These are phyloP conservation scores for Melopsittacus undulatus DNA, from an alignment of 2,797 vertebrate species.

Conservation along the genomic window DNA sequence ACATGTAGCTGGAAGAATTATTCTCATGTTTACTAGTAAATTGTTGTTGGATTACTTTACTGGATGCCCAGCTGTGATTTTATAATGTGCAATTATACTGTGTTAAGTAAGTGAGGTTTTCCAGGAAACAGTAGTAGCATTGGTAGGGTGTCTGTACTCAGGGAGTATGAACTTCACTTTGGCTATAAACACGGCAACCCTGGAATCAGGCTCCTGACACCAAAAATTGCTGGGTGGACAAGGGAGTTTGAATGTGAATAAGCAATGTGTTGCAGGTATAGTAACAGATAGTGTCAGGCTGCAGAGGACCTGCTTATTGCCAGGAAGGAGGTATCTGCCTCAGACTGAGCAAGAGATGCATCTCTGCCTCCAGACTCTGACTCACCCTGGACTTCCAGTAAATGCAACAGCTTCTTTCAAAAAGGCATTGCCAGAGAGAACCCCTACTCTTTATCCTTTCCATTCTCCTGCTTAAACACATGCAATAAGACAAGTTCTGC, in stretches of 20 bases:
- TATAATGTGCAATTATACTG: neutral
- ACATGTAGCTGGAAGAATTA: neutral
- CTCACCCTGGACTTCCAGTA: neutral
- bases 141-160: neutral
- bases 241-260: neutral
- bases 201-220: neutral
- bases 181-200: neutral
- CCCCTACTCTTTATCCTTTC: neutral
- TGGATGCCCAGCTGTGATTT: neutral
- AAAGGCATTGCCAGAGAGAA: too few species aligned
- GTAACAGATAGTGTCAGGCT: neutral
- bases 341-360: neutral
- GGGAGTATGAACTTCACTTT: neutral
- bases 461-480: neutral
- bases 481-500: neutral
- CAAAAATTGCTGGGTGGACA: accelerated
- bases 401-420: neutral
- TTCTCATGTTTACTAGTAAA: neutral
- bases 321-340: neutral
- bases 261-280: neutral
- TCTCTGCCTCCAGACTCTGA: too few species aligned
- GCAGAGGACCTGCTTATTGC: neutral
- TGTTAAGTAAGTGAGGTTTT: neutral
- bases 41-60: neutral
- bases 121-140: neutral